Conservation (phyloP, 2,113 vertebrate species). For the Microtus montanus region DNA sequence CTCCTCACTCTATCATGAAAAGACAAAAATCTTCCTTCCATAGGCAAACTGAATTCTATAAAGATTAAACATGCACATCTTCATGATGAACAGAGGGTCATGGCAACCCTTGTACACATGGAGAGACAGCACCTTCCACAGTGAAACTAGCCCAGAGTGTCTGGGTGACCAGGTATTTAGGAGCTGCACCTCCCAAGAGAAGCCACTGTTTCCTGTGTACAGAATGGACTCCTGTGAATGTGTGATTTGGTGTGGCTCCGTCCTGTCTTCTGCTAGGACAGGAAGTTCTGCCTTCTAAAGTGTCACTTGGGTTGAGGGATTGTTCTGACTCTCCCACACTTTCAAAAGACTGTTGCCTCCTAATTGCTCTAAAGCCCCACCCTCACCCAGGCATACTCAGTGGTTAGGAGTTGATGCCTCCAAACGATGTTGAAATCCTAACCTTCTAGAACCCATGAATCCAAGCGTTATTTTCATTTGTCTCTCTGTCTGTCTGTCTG, state of each 20-base stretch:
- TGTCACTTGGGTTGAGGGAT: neutral
- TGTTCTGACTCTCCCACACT: neutral
- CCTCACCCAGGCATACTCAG: neutral
- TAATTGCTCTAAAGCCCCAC: neutral
- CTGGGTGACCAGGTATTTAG: neutral
- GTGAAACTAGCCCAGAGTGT: neutral
- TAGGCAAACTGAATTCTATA: neutral
- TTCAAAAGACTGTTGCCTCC: neutral
- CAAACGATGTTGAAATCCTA: neutral
- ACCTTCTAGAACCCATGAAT: neutral
- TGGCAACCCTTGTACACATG: neutral
- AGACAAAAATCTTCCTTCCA: neutral
- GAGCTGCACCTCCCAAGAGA: neutral
- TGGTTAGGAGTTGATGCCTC: neutral
- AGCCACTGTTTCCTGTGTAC: conserved; percentile 3
- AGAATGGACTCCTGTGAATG: neutral
- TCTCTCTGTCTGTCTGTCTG: too few relatives aligned
- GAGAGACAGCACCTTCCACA: neutral
- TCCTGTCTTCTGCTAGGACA: neutral
- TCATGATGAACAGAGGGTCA: neutral
- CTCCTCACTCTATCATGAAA: neutral
- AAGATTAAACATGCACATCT: neutral
- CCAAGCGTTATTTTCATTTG: too few relatives aligned
- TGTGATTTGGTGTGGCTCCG: neutral
- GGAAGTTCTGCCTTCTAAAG: neutral